Evolutionary conservation across 2,888 invertebrate genomes (phyloP), one percentile per base, ranked within the genome.

Genomic region (Meteorus colon): DNA sequence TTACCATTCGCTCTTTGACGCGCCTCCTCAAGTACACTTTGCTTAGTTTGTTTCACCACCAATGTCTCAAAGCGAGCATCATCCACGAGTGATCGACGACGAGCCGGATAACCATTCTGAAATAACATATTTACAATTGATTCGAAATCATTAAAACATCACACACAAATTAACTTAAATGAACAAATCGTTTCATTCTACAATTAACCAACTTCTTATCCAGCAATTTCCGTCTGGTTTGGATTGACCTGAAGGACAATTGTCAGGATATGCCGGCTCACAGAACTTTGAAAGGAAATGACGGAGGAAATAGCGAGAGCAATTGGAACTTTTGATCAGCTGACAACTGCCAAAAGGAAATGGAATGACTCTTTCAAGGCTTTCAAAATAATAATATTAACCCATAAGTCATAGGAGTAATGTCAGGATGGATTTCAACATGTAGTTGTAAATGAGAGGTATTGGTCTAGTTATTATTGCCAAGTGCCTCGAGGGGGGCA

Each of bases 1-100:
- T 93, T 90, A 96, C 96, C 96, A 92, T 96, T 96, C 85, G 96
- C 94, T 86, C 96, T 93, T 90, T 94, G 94, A 87, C 96, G 95
- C 83, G 96, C 97, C 91, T 97, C 97, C 88, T 97, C 96, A 86
- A 97, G 92, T 83, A 97, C 97, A 86, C 94, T 96, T 92, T 97
- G 96, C 90, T 97, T 97, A 89, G 95, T 96, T 92, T 97, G 97
- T 91, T 97, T 97, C 88, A 98, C 98, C 85, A 98, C 96, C 88
- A 97, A 92, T 79, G 96, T 97, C 90, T 99, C 99, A 90, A 99
- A 98, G 86, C 97, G 95, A 84, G 99, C 98, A 91, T 99, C 98
- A 87, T 98, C 98, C 73, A 99, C 98, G 81, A 99, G 93, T 81
- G 98, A 98, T 87, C 98, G 95, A 85, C 97, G 95, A 87, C 98